Conservation (phyloP, 1,140 invertebrate genomes). For the Drosophila leontia region DNA sequence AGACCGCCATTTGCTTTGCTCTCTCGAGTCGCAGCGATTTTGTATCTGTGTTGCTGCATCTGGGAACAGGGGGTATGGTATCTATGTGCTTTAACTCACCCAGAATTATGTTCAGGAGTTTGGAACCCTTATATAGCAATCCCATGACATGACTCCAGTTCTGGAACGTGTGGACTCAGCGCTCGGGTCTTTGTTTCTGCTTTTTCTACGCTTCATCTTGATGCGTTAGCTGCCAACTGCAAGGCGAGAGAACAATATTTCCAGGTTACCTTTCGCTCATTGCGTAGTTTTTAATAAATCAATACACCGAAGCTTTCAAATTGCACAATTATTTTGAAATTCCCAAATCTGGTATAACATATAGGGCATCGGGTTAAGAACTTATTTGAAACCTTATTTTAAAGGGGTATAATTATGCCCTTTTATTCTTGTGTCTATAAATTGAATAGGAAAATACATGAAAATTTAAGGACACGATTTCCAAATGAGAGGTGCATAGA, state of each 20-base stretch:
- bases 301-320: neutral
- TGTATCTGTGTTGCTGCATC: constrained; percentile 29
- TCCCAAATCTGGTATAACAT: neutral
- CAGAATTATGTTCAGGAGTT: constrained; percentile 85
- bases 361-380: neutral
- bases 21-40: constrained; percentile 15
- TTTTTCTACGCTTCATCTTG: constrained; percentile 85
- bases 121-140: constrained; percentile 85
- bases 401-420: no score
- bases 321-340: neutral
- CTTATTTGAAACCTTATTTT: neutral
- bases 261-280: neutral
- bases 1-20: constrained; percentile 72
- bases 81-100: constrained; percentile 59
- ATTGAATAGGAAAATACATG: no score
- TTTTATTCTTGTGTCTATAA: neutral
- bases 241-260: constrained; percentile 24
- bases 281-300: constrained; percentile 3
- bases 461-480: neutral
- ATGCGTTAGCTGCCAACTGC: constrained; percentile 61
- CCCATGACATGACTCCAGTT: constrained; percentile 84
- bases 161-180: constrained; percentile 57
- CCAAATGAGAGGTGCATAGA: neutral
- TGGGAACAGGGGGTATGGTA: neutral
- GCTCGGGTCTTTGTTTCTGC: constrained; percentile 63